Conservation (phyloP, 2,888 invertebrate species). For the Phania funesta region DNA sequence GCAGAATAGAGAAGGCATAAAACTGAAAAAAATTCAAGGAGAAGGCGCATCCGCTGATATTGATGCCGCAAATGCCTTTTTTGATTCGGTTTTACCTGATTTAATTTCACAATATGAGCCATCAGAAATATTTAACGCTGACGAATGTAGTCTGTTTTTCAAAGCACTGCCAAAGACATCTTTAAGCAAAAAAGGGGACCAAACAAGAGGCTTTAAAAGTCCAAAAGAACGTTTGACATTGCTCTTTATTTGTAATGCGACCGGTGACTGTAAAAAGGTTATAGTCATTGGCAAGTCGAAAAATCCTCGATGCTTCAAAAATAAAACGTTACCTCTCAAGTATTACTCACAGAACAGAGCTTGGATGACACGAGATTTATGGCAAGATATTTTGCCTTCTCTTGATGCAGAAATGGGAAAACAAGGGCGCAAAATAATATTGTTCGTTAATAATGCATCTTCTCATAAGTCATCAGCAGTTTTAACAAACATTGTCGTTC, state of each 20-base stretch:
- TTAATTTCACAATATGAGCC: conserved; percentile 21
- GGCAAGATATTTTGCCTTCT: conserved; percentile 49
- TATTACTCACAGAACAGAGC: conserved; percentile 58
- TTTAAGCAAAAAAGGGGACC: conserved; percentile 38
- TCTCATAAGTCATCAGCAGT: conserved; percentile 55
- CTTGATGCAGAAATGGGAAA: conserved; percentile 62
- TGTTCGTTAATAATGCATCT: conserved; percentile 61
- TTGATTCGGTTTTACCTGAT: conserved; percentile 30
- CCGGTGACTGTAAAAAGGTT: conserved; percentile 62
- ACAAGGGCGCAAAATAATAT: conserved; percentile 62
- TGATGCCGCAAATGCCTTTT: too few species aligned
- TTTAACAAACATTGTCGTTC: conserved; percentile 54
- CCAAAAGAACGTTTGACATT: conserved; percentile 59
- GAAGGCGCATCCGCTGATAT: too few species aligned
- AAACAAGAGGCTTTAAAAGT: conserved; percentile 34
- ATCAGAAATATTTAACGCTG: conserved; percentile 62
- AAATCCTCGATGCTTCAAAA: too few species aligned
- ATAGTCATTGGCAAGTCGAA: conserved; percentile 61
- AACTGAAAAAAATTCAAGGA: too few species aligned
- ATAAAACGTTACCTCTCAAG: conserved; percentile 57
- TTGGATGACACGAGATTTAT: conserved; percentile 64
- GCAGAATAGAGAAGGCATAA: too few species aligned
- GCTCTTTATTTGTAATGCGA: conserved; percentile 64
- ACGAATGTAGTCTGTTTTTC: conserved; percentile 59
- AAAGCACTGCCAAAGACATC: conserved; percentile 55